Base-by-base conservation (phyloP, 2,113 vertebrate species). In the Gymnogyps californianus region DNA sequence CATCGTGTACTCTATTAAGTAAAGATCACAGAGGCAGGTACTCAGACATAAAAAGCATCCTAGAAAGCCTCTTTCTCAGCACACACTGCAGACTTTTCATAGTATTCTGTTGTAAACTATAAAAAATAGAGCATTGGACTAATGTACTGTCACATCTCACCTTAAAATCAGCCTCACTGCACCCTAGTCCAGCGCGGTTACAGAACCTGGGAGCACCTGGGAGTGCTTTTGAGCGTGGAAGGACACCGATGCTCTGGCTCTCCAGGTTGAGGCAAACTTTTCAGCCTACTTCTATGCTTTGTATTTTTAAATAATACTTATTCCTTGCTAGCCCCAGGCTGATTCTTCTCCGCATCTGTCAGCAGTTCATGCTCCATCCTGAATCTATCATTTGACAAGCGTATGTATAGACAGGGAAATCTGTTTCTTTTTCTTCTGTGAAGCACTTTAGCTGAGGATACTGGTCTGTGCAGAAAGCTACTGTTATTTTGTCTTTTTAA, bases 21-120 rank as follows among this genome's bases (percentile, higher is more conserved):
- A 46, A 58, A 79, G 76, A 61, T 18, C 59, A 84, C 58, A 59
- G 62, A 46, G n/a, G 11, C 87, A 97, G 98, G 98, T 98, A 96
- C 49, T 87, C 10, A 64, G 40, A 28, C 31, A 11, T 11, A 28
- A 75, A 85, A 67, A 58, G 12, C 65, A 77, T 49, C 40, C 52
- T 49, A 38, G 65, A 71, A 76, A 88, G 16, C 17, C 10, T 55
- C n/a, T 87, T 51, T 62, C 82, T 80, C n/a, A 64, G 72, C 26
- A 49, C 61, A 59, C 4, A 2, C 40, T 38, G 77, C 28, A 92
- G 77, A 42, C 9, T 65, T 58, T 52, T 83, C 55, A 14, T 2
- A 59, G 44, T 8, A 31, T 24, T 79, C 58, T 72, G 65, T 15
- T 49, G 31, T 34, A 38, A 89, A 36, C 19, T 26, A 16, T 58